Base-by-base conservation (phyloP, 2,888 invertebrate genomes). In the Dryobotodes eremita region DNA sequence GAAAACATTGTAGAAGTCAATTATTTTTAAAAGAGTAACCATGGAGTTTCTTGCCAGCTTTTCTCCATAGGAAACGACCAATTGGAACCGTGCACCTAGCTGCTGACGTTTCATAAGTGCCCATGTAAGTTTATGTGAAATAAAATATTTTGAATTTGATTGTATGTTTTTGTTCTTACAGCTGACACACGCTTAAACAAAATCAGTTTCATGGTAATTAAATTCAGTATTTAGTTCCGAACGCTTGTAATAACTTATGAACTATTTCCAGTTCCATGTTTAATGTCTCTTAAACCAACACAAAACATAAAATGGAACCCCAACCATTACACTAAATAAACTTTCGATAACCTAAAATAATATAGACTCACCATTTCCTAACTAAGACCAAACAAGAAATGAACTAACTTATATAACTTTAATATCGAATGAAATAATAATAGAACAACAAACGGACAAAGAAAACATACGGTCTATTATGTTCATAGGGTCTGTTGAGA, bases 361-460 rank as follows among this genome's bases (percentile, higher is more conserved):
- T 77, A 86, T 83, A 61, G 72, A 75, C 59, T 77, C 75, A 70
- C 20, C 48, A 26, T 79, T 83, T 64, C 50, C 68, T 26, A 75
- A 83, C 68, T 61, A 68, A n/a, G 42, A 59, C 26, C 71, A 55
- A 87, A 84, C 75, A 77, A 79, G 77, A 71, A 65, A 59, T 71
- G 48, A 68, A 42, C 64, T 57, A 82, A 61, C 17, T 3, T 8
- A 17, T 8, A 61, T 36, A 36, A 80, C 74, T 79, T 71, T 48
- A 78, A 76, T 81, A 84, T 70, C 13, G 26, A 85, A 83, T 85
- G 76, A 82, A 85, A 79, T 87, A 85, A 80, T 83, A 83, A 75
- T 72, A 74, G 23, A 83, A 82, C 80, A 71, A 86, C 76, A 81
- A 83, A 80, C 73, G 75, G 71, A 84, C 77, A 74, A 64, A 78